These are phyloP conservation scores for Zapus hudsonius DNA, from an alignment of 2,113 vertebrate genomes.

Conservation along the genomic window DNA sequence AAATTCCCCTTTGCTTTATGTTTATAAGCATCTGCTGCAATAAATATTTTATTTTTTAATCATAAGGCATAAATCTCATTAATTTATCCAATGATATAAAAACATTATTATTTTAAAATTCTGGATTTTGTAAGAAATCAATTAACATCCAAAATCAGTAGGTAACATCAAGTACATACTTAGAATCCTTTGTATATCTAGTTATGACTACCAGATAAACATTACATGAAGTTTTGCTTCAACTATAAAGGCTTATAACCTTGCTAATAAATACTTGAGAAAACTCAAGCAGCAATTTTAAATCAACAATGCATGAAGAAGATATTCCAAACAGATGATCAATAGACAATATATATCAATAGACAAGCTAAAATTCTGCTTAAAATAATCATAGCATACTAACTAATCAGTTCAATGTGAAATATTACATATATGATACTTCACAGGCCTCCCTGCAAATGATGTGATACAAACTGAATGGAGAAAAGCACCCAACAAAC, in stretches of 20 bases:
- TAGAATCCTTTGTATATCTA: neutral
- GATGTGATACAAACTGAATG: neutral
- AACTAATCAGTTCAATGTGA: neutral
- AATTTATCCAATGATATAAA: neutral
- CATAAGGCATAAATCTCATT: slow-evolving; percentile 8
- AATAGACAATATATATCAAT: no score
- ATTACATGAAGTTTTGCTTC: neutral
- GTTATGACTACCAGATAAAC: neutral
- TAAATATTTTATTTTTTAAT: neutral
- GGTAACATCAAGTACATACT: neutral
- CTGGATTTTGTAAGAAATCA: neutral
- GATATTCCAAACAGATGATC: neutral
- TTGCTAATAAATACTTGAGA: neutral
- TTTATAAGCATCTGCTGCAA: neutral
- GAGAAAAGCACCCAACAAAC: neutral
- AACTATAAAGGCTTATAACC: neutral
- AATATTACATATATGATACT: neutral
- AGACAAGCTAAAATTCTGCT: neutral
- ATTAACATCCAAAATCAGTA: slow-evolving; percentile 18
- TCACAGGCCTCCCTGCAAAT: neutral
- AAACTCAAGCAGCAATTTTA: neutral
- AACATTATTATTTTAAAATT: neutral
- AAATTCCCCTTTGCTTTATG: neutral
- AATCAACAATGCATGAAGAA: neutral
- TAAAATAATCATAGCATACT: neutral